phyloP scores from a whole-genome alignment of 2,113 vertebrate genomes.

The Brachypteracias leptosomus region DNA sequence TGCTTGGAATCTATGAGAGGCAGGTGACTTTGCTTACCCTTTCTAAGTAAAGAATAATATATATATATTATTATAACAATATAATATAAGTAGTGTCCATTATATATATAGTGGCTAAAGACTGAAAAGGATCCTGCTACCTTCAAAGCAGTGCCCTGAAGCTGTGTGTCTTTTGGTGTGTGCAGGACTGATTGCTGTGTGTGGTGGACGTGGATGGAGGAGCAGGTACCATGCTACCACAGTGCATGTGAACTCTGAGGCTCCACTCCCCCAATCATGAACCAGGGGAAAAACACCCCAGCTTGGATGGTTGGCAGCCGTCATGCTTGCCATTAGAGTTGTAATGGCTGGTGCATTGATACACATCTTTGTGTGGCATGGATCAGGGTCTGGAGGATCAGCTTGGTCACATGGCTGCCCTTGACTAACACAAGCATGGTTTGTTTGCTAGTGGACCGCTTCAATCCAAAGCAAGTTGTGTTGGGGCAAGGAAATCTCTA shows the following conservation, averaged over 20 bases:
- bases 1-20: not conserved
- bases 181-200: not conserved
- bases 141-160: not conserved
- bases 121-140: not conserved
- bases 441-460: not conserved
- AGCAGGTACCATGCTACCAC: not conserved
- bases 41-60: constrained; percentile 45
- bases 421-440: not conserved
- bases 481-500: not conserved
- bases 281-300: not conserved
- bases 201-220: not conserved
- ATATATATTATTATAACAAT: constrained; percentile 35
- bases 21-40: not conserved
- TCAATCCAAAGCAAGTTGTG: not conserved
- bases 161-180: not conserved
- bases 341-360: not conserved
- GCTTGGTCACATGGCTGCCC: not conserved
- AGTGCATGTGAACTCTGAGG: not conserved
- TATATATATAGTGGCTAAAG: constrained; percentile 37
- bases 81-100: constrained; percentile 36
- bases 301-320: not conserved
- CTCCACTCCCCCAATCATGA: not conserved
- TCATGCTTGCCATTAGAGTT: not conserved
- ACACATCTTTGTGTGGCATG: not conserved
- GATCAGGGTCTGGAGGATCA: not conserved